These are phyloP conservation scores for Vespertilio murinus DNA, from an alignment of 2,797 vertebrate genomes.

Conservation along the genomic window DNA sequence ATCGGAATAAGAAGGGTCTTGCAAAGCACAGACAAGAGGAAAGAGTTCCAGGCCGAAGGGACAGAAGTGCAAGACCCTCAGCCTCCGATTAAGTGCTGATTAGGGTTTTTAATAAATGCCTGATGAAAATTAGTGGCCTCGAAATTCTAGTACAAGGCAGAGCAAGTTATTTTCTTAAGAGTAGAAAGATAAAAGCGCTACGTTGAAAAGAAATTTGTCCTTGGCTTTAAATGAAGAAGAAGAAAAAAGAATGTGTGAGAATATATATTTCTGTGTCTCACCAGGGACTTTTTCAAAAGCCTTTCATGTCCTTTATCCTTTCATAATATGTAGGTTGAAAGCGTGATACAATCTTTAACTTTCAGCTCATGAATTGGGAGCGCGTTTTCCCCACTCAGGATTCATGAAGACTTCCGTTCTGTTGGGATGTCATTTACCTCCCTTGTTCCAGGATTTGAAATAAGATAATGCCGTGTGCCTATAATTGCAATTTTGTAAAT, in stretches of 20 bases:
- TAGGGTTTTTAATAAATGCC: background rate
- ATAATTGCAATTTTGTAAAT: constrained; percentile 27
- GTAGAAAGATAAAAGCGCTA: constrained; percentile 41
- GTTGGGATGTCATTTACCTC: constrained; percentile 4
- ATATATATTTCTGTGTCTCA: background rate
- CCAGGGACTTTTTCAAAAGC: constrained; percentile 12
- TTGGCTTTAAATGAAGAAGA: background rate
- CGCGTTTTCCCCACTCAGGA: constrained; percentile 5
- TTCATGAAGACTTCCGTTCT: constrained; percentile 21
- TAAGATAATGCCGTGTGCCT: background rate
- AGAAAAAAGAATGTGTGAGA: background rate
- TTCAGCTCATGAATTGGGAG: background rate
- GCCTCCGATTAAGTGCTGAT: background rate
- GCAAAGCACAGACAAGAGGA: background rate
- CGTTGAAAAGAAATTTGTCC: constrained; percentile 1
- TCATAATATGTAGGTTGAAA: constrained; percentile 59
- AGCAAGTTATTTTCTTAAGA: background rate
- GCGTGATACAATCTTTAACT: constrained; percentile 45
- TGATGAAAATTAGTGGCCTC: background rate
- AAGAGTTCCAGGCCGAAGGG: background rate
- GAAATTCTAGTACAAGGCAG: background rate
- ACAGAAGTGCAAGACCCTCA: background rate
- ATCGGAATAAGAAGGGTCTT: background rate
- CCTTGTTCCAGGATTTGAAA: constrained; percentile 29
- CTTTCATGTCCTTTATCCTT: constrained; percentile 61